Percentiles rank a stretch among this genome's conserved stretches.
Evolutionary conservation across 2,113 vertebrate genomes (phyloP).

Genomic region (Triplophysa tibetana): DNA sequence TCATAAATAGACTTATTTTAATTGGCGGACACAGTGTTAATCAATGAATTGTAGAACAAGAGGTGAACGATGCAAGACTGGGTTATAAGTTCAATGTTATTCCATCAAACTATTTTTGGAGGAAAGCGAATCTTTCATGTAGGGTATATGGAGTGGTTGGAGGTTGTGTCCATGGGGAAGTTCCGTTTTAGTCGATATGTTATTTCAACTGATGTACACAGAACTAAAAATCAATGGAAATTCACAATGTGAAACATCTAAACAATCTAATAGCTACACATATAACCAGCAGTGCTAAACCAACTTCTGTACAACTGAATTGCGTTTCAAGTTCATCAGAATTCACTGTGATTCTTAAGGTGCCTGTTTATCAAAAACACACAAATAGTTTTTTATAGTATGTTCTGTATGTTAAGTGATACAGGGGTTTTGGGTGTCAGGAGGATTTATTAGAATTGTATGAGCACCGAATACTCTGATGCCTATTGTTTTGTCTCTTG

Average conservation of each 20-base stretch:
- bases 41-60: conserved; percentile 20
- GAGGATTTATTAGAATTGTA: conserved; percentile 6
- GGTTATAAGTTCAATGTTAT: not conserved
- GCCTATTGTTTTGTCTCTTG: conserved; percentile 35
- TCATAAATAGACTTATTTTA: conserved; percentile 38
- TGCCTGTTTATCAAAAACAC: not conserved
- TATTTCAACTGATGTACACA: conserved; percentile 40
- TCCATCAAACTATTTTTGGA: conserved; percentile 1
- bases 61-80: not conserved
- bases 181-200: conserved; percentile 39
- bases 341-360: not conserved
- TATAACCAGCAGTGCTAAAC: conserved; percentile 14
- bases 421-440: not conserved
- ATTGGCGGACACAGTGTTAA: conserved; percentile 16
- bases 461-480: conserved; percentile 6
- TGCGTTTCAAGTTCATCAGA: not conserved
- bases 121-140: not conserved
- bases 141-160: conserved; percentile 7
- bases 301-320: conserved; percentile 4
- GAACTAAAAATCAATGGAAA: conserved; percentile 38
- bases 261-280: conserved; percentile 6
- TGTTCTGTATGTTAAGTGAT: no score
- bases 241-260: conserved; percentile 32
- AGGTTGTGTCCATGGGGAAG: conserved; percentile 34
- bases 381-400: no score